Conservation (phyloP, 2,113 vertebrate species). For the Coptodon bakossiorum region DNA sequence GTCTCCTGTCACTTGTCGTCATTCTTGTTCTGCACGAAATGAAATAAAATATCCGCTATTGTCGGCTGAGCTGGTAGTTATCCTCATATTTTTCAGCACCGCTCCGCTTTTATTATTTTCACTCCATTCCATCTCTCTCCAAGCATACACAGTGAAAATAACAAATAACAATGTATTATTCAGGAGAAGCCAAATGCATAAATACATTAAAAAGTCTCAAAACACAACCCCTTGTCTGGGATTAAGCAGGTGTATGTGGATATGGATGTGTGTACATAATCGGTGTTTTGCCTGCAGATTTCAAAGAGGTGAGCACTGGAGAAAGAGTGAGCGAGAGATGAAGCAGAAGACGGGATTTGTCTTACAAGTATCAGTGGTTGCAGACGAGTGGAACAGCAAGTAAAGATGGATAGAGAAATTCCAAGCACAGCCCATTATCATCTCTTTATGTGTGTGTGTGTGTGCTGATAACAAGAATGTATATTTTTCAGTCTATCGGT, state of each 20-base stretch:
- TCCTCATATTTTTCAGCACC: slow-evolving; percentile 11
- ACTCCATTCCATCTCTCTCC: background rate
- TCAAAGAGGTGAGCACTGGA: slow-evolving; percentile 10
- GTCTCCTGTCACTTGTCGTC: background rate
- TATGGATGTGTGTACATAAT: background rate
- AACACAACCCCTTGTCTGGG: slow-evolving; percentile 21
- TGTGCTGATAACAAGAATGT: slow-evolving; percentile 19
- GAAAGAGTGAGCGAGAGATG: background rate
- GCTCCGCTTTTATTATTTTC: slow-evolving; percentile 32
- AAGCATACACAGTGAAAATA: slow-evolving; percentile 24
- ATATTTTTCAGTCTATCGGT: slow-evolving; percentile 32
- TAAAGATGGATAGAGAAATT: slow-evolving; percentile 41
- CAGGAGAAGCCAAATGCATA: slow-evolving; percentile 43
- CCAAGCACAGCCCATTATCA: slow-evolving; percentile 41
- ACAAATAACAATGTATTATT: slow-evolving; percentile 58
- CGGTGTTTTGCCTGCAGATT: slow-evolving; percentile 7
- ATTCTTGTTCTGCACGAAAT: slow-evolving; percentile 1
- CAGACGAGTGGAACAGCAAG: slow-evolving; percentile 25
- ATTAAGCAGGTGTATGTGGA: slow-evolving; percentile 20
- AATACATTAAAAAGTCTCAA: slow-evolving; percentile 53
- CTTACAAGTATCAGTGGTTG: slow-evolving; percentile 37
- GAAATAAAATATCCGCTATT: slow-evolving; percentile 16
- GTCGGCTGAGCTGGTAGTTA: slow-evolving; percentile 25
- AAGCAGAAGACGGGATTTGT: slow-evolving; percentile 35
- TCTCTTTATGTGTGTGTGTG: background rate